Conservation (phyloP, 2,888 invertebrate species). For the Amorpha juglandis region DNA sequence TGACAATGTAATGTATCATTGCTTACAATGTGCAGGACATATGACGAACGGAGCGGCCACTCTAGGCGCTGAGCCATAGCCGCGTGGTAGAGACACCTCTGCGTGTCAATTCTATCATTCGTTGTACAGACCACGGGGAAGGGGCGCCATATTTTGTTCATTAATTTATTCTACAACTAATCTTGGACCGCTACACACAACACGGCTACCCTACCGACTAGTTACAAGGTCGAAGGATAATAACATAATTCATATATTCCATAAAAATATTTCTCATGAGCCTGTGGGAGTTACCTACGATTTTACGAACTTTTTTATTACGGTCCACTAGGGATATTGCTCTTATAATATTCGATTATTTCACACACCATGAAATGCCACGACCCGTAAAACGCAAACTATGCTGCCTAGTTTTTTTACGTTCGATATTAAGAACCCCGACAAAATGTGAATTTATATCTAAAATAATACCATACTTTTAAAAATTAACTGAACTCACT, state of each 20-base stretch:
- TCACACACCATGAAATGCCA: conserved; percentile 28
- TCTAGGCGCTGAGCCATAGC: no score
- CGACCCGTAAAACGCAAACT: conserved; percentile 8
- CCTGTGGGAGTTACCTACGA: not conserved
- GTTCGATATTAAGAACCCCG: not conserved
- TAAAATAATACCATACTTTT: no score
- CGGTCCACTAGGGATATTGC: conserved; percentile 9
- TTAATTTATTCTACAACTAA: no score
- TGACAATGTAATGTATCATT: no score
- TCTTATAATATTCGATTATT: conserved; percentile 9
- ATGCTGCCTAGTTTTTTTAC: conserved; percentile 13
- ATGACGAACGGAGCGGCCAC: no score
- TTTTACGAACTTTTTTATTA: conserved; percentile 17
- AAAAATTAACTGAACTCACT: no score
- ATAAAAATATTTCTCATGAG: conserved; percentile 8
- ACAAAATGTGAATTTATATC: not conserved
- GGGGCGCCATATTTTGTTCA: no score
- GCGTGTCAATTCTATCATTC: no score
- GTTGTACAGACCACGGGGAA: no score
- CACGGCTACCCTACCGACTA: not conserved
- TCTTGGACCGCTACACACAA: no score
- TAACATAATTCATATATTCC: not conserved
- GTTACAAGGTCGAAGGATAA: not conserved
- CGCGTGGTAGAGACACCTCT: no score
- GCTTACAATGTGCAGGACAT: no score